Conservation (phyloP, 2,888 invertebrate genomes). For the Cheilosia vernalis region DNA sequence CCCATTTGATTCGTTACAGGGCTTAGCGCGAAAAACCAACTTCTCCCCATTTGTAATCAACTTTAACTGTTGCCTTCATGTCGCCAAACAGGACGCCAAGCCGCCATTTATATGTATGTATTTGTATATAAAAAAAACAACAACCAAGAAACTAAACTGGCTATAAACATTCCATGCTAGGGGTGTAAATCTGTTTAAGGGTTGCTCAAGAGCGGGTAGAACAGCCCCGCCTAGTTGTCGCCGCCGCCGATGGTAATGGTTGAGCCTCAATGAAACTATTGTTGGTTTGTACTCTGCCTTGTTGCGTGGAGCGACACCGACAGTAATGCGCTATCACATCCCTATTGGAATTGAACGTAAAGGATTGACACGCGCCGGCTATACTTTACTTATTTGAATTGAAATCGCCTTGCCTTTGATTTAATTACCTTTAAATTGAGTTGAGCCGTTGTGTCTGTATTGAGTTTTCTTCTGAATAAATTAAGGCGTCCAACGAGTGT, state of each 20-base stretch:
- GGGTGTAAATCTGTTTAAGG: slow-evolving; percentile 41
- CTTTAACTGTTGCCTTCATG: slow-evolving; percentile 68
- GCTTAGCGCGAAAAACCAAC: slow-evolving; percentile 45
- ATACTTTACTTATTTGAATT: not conserved
- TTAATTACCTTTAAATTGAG: slow-evolving; percentile 63
- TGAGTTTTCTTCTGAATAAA: slow-evolving; percentile 35
- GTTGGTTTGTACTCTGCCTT: slow-evolving; percentile 8
- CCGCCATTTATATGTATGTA: slow-evolving; percentile 52
- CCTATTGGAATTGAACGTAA: not conserved
- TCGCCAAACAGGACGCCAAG: slow-evolving; percentile 68
- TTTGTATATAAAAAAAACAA: slow-evolving; percentile 5
- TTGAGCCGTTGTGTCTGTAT: slow-evolving; percentile 7
- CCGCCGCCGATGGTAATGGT: slow-evolving; percentile 15
- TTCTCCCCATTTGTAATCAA: slow-evolving; percentile 46
- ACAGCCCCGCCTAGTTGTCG: slow-evolving; percentile 61
- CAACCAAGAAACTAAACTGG: slow-evolving; percentile 9
- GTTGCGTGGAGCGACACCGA: not conserved
- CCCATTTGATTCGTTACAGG: slow-evolving; percentile 25
- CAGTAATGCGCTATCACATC: not conserved
- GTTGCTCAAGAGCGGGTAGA: slow-evolving; percentile 22
- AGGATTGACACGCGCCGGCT: slow-evolving; percentile 48
- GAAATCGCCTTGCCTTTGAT: slow-evolving; percentile 69
- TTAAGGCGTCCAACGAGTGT: slow-evolving; percentile 49
- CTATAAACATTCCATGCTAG: not conserved
- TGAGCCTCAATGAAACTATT: slow-evolving; percentile 37